Evolutionary conservation across 2,888 invertebrate genomes (phyloP), one percentile per base, ranked within the genome.

Genomic region (Corythucha ciliata): DNA sequence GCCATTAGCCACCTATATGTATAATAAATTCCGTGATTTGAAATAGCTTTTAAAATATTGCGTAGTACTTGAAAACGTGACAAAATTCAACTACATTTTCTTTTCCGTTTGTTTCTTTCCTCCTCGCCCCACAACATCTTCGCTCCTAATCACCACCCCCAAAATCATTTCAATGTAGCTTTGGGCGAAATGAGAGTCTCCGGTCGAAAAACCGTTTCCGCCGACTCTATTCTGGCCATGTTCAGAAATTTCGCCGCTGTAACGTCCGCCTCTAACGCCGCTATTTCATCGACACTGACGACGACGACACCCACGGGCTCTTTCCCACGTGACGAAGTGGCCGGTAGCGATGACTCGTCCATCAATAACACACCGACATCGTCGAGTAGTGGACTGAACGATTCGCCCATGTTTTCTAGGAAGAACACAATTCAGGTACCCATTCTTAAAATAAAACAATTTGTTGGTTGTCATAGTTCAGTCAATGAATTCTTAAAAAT

Each of bases 151-250:
- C n/a, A n/a, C n/a, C n/a, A n/a, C n/a, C n/a, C n/a, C n/a, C n/a
- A n/a, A n/a, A n/a, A n/a, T n/a, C n/a, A n/a, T n/a, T n/a, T n/a
- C n/a, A n/a, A n/a, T n/a, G n/a, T n/a, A n/a, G n/a, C n/a, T n/a
- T n/a, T n/a, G n/a, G n/a, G n/a, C n/a, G n/a, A n/a, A n/a, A n/a
- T n/a, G n/a, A n/a, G n/a, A n/a, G n/a, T n/a, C n/a, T n/a, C 50
- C 14, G 54, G 56, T 22, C 32, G 56, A 24, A 59, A 59, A 47
- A 54, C 59, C 10, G 57, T 53, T 33, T 59, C 59, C 44, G 84
- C 85, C 8, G 85, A 86, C 67, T 84, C 84, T 1, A 81, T 85
- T 58, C 68, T 84, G 55, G 82, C 83, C 8, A 83, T 85, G 80
- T 83, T 85, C 65, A 72, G 81, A 49, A 83, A 80, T 64, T 81